These are phyloP conservation scores for Rhadina sibilatrix DNA, from an alignment of 2,113 vertebrate species.

Conservation along the genomic window DNA sequence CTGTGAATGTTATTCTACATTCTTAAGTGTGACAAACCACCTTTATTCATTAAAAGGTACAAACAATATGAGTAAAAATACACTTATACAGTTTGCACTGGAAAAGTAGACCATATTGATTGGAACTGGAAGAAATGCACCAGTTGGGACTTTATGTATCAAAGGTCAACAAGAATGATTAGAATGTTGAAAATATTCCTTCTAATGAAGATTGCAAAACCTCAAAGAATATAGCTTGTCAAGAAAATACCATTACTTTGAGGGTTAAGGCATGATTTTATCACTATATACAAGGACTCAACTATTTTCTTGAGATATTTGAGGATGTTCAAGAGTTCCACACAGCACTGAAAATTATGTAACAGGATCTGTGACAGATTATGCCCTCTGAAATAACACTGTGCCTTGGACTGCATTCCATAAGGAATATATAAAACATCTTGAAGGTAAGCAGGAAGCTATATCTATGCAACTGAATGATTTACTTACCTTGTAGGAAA, in stretches of 20 bases:
- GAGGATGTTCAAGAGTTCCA: not conserved
- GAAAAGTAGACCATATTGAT: not conserved
- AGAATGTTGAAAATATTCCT: not conserved
- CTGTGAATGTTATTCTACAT: not conserved
- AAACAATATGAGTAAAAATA: not conserved
- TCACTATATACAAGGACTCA: not conserved
- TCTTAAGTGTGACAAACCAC: not conserved
- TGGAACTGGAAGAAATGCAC: not conserved
- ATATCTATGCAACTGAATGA: not conserved
- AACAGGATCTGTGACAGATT: not conserved
- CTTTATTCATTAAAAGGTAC: not conserved
- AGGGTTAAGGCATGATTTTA: not conserved
- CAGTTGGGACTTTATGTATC: not conserved
- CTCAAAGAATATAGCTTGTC: not conserved
- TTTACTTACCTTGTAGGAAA: not conserved
- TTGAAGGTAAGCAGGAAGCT: not conserved
- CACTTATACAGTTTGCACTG: not conserved
- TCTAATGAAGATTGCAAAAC: not conserved
- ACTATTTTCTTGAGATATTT: not conserved
- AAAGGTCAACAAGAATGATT: not conserved
- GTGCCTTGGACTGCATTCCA: not conserved
- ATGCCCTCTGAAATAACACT: not conserved
- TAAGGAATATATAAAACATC: not conserved
- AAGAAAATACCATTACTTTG: not conserved
- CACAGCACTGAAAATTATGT: rapidly evolving